phyloP scores from a whole-genome alignment of 2,797 vertebrate genomes.

The Heliangelus exortis region DNA sequence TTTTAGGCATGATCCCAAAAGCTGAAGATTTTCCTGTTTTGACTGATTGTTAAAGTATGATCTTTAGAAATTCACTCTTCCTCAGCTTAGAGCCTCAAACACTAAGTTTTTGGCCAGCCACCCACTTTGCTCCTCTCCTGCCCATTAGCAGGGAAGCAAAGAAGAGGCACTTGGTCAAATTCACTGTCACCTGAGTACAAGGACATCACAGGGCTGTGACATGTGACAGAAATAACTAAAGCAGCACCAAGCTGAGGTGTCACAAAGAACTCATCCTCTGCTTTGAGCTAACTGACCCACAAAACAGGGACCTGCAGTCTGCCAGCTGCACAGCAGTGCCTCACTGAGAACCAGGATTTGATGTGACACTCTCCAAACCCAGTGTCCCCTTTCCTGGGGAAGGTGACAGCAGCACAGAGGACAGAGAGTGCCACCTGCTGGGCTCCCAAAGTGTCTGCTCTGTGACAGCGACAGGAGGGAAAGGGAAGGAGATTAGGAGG shows the following conservation, averaged over 20 bases:
- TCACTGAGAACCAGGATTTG: background rate
- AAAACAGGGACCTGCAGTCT: background rate
- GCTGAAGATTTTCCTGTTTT: background rate
- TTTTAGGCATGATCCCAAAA: background rate
- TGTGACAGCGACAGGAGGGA: rapidly evolving
- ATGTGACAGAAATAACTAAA: background rate
- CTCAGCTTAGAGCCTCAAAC: background rate
- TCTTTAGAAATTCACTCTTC: background rate
- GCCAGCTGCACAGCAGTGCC: rapidly evolving
- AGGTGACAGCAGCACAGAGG: rapidly evolving
- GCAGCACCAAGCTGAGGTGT: background rate
- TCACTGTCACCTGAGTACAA: background rate
- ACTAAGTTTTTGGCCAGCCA: background rate
- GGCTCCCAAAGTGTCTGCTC: background rate
- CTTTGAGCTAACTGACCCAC: background rate
- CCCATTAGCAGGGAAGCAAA: background rate
- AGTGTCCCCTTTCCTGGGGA: rapidly evolving
- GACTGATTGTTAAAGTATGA: background rate
- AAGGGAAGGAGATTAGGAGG: background rate
- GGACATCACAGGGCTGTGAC: background rate
- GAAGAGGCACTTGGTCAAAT: background rate
- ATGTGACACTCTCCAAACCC: background rate
- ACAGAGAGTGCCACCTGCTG: background rate
- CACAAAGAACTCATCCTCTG: background rate
- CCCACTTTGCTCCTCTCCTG: background rate